A percentile compares a stretch with the other conserved stretches of the same genome.
phyloP scores from a whole-genome alignment of 2,797 vertebrate species.

The Scleropages formosus region DNA sequence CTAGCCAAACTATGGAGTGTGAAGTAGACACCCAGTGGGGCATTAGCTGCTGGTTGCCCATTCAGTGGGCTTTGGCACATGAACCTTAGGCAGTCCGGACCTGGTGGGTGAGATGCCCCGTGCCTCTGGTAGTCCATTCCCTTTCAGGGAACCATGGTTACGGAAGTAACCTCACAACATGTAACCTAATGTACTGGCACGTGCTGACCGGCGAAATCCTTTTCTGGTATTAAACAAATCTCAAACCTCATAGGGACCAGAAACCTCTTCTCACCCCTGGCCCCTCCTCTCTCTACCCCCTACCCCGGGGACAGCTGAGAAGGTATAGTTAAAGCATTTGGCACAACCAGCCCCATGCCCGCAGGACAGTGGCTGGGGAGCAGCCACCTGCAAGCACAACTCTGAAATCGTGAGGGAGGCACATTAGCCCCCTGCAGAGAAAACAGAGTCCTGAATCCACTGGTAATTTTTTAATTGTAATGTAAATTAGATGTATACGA shows the following conservation, averaged over 20 bases:
- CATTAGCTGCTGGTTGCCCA: neutral
- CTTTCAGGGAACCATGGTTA: conserved; percentile 30
- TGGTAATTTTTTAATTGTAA: conserved; percentile 61
- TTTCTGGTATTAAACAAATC: conserved; percentile 44
- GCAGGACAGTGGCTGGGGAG: conserved; percentile 16
- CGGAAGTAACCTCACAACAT: conserved; percentile 24
- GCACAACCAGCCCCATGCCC: conserved; percentile 31
- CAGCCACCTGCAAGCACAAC: conserved; percentile 57
- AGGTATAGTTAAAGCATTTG: conserved; percentile 37
- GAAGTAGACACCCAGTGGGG: conserved; percentile 3
- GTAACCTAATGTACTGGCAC: conserved; percentile 23
- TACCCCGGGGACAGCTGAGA: conserved; percentile 26
- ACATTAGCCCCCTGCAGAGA: conserved; percentile 61
- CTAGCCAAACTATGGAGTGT: neutral
- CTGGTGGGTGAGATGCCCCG: neutral
- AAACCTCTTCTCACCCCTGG: conserved; percentile 1
- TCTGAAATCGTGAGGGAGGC: conserved; percentile 50
- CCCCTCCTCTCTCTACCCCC: conserved; percentile 17
- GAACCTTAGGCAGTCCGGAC: neutral
- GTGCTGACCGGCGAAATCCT: conserved; percentile 33
- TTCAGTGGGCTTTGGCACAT: neutral
- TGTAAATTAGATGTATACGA: conserved; percentile 58
- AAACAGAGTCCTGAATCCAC: conserved; percentile 56
- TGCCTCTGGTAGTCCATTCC: neutral
- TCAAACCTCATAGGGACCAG: conserved; percentile 37